These are phyloP conservation scores for Drosophila heteroneura DNA, from an alignment of 2,888 invertebrate species.

Conservation along the genomic window DNA sequence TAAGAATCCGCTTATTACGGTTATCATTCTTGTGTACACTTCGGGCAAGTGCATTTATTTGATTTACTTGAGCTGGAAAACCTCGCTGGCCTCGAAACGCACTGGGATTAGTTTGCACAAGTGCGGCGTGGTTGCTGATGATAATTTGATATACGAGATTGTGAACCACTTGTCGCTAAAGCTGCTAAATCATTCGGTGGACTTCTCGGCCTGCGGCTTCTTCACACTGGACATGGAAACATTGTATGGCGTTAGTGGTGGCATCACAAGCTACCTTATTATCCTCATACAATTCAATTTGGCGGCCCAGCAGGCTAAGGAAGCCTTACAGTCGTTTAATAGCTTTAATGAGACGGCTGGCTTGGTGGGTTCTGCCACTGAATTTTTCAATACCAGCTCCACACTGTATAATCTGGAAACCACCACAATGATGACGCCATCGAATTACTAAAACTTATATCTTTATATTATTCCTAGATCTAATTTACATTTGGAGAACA, in stretches of 20 bases:
- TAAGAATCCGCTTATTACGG: constrained; percentile 81
- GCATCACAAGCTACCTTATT: constrained; percentile 85
- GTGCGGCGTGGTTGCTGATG: constrained; percentile 84
- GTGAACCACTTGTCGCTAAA: constrained; percentile 85
- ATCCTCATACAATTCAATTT: constrained; percentile 85
- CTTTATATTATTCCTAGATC: not conserved
- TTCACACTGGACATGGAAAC: constrained; percentile 85
- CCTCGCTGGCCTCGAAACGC: constrained; percentile 84
- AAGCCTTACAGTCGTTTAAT: constrained; percentile 66
- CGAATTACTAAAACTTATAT: constrained; percentile 23
- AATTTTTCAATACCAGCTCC: constrained; percentile 52
- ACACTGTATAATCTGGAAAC: constrained; percentile 53
- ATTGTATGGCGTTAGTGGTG: constrained; percentile 84
- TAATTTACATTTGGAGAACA: not conserved
- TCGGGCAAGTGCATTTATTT: constrained; percentile 84
- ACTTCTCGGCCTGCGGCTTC: constrained; percentile 85
- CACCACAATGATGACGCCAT: constrained; percentile 63
- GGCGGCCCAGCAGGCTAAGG: constrained; percentile 84
- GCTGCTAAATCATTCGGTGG: constrained; percentile 84
- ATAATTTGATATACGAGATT: constrained; percentile 84
- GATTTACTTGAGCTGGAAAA: constrained; percentile 85
- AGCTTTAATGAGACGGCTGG: constrained; percentile 71
- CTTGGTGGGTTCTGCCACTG: constrained; percentile 63
- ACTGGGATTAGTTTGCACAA: constrained; percentile 85
- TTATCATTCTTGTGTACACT: constrained; percentile 80